Percentiles rank a stretch among this genome's conserved stretches.
Conservation (phyloP, 1,140 invertebrate species). For the Euglossa dilemma region DNA sequence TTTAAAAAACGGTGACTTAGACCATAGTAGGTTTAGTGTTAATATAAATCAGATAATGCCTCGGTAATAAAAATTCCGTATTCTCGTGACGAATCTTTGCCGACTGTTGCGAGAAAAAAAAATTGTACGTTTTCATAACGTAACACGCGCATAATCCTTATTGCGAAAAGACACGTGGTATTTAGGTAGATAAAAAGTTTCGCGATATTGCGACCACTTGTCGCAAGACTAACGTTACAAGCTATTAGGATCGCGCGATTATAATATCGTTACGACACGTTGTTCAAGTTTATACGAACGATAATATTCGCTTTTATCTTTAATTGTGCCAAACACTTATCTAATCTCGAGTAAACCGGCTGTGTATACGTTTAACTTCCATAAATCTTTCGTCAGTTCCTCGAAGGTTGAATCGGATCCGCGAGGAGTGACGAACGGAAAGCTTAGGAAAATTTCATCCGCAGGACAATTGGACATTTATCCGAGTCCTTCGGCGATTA, state of each 20-base stretch:
- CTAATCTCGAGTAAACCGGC: constrained; percentile 4
- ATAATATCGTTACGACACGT: background rate
- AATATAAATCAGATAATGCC: background rate
- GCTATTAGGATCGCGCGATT: background rate
- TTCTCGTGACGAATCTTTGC: too few relatives aligned
- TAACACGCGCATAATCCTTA: too few relatives aligned
- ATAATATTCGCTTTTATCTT: constrained; percentile 15
- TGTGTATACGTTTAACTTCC: background rate
- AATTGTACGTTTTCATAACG: too few relatives aligned
- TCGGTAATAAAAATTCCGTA: background rate
- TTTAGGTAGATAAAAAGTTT: background rate
- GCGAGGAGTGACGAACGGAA: background rate
- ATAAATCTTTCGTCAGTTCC: constrained; percentile 10
- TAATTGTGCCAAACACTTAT: constrained; percentile 4
- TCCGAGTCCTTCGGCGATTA: too few relatives aligned
- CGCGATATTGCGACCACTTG: background rate
- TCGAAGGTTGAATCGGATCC: background rate
- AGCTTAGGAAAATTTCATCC: background rate
- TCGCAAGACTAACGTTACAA: background rate
- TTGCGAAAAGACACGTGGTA: background rate
- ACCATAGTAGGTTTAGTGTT: too few relatives aligned
- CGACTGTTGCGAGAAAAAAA: too few relatives aligned
- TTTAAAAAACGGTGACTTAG: too few relatives aligned
- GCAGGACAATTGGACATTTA: background rate
- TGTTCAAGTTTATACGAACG: background rate